phyloP scores from a whole-genome alignment of 2,797 vertebrate species.

The Sebastes taczanowskii region DNA sequence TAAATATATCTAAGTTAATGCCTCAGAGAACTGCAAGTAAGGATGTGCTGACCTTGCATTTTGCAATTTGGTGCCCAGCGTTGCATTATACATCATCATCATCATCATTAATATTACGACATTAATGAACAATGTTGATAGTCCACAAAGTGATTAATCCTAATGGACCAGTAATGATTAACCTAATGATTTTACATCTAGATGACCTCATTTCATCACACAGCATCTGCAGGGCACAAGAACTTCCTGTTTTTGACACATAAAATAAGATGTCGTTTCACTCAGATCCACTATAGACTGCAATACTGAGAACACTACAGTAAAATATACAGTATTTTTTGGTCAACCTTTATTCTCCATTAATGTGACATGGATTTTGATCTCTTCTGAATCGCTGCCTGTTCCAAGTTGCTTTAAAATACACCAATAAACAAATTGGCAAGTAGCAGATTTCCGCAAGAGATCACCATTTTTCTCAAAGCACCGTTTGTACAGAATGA shows the following conservation, averaged over 20 bases:
- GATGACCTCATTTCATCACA: background rate
- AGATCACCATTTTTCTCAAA: background rate
- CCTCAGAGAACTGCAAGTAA: background rate
- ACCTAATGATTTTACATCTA: background rate
- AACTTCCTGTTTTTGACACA: background rate
- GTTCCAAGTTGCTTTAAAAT: background rate
- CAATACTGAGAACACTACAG: background rate
- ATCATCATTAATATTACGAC: background rate
- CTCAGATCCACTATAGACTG: background rate
- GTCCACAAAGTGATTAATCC: background rate
- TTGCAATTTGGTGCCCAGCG: background rate
- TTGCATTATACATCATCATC: background rate
- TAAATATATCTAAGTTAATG: background rate
- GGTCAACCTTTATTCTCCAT: background rate
- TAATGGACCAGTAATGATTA: background rate
- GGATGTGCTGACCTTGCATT: background rate
- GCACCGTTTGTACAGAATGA: background rate
- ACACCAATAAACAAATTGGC: background rate
- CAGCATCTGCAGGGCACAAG: background rate
- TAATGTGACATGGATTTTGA: background rate
- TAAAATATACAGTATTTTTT: background rate
- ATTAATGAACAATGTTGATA: background rate
- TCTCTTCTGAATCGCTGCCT: background rate
- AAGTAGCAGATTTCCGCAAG: background rate
- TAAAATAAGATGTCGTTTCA: background rate